phyloP scores from a whole-genome alignment of 2,797 vertebrate species.

The Bradypus variegatus region DNA sequence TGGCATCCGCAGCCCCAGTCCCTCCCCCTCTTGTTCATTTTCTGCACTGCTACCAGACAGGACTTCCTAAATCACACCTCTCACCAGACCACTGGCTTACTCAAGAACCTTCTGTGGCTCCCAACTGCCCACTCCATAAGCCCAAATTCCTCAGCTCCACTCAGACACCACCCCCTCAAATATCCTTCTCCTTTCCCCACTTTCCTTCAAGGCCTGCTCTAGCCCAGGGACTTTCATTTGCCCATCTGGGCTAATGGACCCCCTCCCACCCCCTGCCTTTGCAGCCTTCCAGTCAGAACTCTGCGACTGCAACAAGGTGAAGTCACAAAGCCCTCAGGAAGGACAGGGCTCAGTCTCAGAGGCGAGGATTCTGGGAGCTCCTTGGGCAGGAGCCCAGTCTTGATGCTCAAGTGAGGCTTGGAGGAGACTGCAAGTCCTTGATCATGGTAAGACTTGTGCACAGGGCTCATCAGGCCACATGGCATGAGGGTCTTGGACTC shows the following conservation, averaged over 20 bases:
- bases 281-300: slow-evolving; percentile 30
- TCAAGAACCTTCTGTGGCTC: neutral
- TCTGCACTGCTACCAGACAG: neutral
- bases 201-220: neutral
- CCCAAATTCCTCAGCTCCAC: neutral
- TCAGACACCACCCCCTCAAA: neutral
- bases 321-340: slow-evolving; percentile 31
- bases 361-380: slow-evolving; percentile 1
- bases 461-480: accelerated
- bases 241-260: neutral
- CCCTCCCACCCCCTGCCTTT: neutral
- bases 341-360: neutral
- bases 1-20: neutral
- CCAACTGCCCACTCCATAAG: neutral
- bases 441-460: slow-evolving; percentile 34
- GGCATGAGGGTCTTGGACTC: neutral
- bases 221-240: neutral
- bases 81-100: neutral
- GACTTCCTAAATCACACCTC: neutral
- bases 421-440: neutral
- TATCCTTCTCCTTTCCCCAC: neutral
- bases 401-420: neutral
- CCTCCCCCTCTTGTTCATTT: neutral
- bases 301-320: slow-evolving; percentile 16
- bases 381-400: neutral